A percentile compares a stretch with the other conserved stretches of the same genome.
Evolutionary conservation across 2,888 invertebrate genomes (phyloP).

Genomic region (Ophraella communa): DNA sequence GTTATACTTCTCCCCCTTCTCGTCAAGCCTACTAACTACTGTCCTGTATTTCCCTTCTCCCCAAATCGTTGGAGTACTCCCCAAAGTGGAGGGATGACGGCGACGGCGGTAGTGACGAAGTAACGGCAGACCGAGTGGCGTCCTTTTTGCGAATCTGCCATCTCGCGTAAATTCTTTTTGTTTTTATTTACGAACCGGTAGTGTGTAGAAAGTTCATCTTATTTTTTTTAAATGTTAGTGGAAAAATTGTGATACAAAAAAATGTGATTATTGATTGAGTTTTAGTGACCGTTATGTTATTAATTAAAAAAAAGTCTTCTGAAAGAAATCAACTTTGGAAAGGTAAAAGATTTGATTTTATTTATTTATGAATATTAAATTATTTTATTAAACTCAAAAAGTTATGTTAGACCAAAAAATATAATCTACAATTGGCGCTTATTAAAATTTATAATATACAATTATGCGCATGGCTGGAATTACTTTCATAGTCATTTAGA

Average conservation of each 20-base stretch:
- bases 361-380: not conserved
- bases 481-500: not conserved
- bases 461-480: not conserved
- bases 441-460: not conserved
- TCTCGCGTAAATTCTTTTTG: constrained; percentile 44
- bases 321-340: not conserved
- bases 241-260: not conserved
- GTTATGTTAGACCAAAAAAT: not conserved
- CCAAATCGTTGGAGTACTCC: constrained; percentile 19
- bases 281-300: constrained; percentile 2
- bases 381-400: not conserved
- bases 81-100: constrained; percentile 32
- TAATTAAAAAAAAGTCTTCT: not conserved
- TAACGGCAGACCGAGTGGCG: constrained; percentile 53
- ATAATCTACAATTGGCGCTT: not conserved
- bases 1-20: not conserved
- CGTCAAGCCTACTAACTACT: constrained; percentile 17
- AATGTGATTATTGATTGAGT: constrained; percentile 1
- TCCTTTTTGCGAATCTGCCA: constrained; percentile 45
- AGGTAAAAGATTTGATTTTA: not conserved
- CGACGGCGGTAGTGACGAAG: constrained; percentile 45
- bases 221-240: constrained; percentile 4
- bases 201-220: constrained; percentile 11
- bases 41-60: constrained; percentile 15
- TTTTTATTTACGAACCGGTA: constrained; percentile 6